Conservation (phyloP, 2,113 vertebrate species). For the Pygoscelis adeliae region DNA sequence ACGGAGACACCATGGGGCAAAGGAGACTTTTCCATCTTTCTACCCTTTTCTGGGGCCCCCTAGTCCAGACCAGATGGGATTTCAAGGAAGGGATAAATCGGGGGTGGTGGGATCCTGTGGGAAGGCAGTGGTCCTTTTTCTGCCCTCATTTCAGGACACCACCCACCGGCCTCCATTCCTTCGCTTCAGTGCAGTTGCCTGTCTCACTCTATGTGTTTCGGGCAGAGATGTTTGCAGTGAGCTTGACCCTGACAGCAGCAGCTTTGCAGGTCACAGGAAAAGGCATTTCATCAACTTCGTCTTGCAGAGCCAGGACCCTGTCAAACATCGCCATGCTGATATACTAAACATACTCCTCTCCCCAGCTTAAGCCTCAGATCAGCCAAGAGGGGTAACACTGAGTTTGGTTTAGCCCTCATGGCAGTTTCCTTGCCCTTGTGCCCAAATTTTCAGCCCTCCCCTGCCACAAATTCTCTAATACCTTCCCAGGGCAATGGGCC, state of each 20-base stretch:
- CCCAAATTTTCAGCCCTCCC: not conserved
- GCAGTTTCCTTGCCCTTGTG: not conserved
- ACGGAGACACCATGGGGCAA: not conserved
- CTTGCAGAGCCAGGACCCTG: not conserved
- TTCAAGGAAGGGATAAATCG: not conserved
- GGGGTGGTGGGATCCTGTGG: not conserved
- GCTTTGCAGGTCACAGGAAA: not conserved
- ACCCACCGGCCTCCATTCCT: not conserved
- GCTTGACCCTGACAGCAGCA: not conserved
- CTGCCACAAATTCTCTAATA: not conserved
- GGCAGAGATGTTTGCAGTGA: not conserved
- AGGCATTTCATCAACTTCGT: not conserved
- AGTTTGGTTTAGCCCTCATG: not conserved
- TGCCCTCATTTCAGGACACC: not conserved
- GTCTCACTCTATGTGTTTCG: rapidly evolving
- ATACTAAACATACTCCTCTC: not conserved
- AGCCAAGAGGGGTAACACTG: not conserved
- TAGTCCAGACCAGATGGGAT: not conserved
- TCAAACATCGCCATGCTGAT: not conserved
- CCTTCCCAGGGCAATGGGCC: not conserved
- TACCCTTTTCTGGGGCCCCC: not conserved
- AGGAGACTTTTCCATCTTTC: not conserved
- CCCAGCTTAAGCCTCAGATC: not conserved
- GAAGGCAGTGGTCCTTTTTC: not conserved
- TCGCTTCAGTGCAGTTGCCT: not conserved